phyloP scores from a whole-genome alignment of 2,888 invertebrate species.

The Dasysyrphus tricinctus region DNA sequence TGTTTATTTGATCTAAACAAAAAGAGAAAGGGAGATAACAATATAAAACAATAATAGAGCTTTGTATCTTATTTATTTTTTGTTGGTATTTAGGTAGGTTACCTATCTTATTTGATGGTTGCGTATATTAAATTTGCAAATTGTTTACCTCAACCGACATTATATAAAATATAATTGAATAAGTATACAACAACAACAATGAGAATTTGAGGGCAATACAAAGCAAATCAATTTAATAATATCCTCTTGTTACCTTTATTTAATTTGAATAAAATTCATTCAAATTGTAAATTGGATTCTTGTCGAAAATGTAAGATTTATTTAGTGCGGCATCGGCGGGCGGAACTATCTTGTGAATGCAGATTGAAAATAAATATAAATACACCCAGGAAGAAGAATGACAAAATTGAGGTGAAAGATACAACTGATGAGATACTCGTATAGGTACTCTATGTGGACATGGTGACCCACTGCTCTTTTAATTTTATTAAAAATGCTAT shows the following conservation, averaged over 20 bases:
- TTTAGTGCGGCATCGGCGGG: neutral
- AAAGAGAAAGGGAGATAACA: neutral
- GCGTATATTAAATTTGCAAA: constrained; percentile 20
- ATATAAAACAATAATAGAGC: neutral
- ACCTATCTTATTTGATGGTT: neutral
- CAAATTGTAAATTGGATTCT: constrained; percentile 39
- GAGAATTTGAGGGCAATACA: neutral
- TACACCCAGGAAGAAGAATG: constrained; percentile 12
- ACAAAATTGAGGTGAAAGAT: constrained; percentile 14
- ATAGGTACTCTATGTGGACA: neutral
- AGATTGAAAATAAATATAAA: constrained; percentile 45
- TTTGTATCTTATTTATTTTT: neutral
- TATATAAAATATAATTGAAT: neutral
- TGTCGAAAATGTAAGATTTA: constrained; percentile 22
- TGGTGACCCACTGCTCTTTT: constrained; percentile 1
- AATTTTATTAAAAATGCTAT: too few species aligned
- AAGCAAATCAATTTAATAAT: constrained; percentile 13
- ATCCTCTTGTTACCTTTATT: constrained; percentile 12
- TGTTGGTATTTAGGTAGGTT: neutral
- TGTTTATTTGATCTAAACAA: constrained; percentile 8
- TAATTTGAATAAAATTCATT: constrained; percentile 62
- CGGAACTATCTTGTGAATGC: constrained; percentile 22
- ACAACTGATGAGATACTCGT: neutral
- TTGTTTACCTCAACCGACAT: neutral
- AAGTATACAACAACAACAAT: neutral